Base-by-base conservation (phyloP, 2,888 invertebrate genomes). In the Ichneumoninae sp. region DNA sequence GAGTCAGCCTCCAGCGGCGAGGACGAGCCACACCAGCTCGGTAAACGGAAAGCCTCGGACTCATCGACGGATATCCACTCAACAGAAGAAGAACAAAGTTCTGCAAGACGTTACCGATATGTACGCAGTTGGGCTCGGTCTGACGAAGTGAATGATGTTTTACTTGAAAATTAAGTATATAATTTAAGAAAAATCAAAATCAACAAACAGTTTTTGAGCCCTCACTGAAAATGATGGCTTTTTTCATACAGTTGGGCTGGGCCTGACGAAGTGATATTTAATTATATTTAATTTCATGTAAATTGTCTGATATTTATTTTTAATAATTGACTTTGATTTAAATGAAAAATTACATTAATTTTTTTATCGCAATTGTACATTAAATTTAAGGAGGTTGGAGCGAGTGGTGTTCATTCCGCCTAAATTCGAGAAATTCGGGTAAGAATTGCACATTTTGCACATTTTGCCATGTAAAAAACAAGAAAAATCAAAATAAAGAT, bases 61-160 rank as follows among this genome's bases (percentile, higher is more conserved):
- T 22, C 86, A 85, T 44, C 85, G 86, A 4, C 88, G 89, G 60
- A 90, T 87, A 69, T 81, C 87, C 22, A 81, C 82, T 68, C 87
- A 88, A 3, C 86, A 87, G 10, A 91, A 87, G 44, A 91, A 89
- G 47, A 89, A 84, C 30, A 89, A 91, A 80, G 86, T 90, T 71
- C 50, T 87, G 3, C 79, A 86, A 3, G 89, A 91, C 30, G 88
- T 92, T 16, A 88, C 89, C 1, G 91, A 92, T 10, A 92, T 93
- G 85, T 92, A 91, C 36, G 92, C 93, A 19, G 87, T 92, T 69
- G 93, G 93, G 77, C 85, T 92, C 57, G 87, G 92, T 19, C 81
- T 90, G n/a, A 88, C 87, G 0, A 89, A 90, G 84, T 90, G 83
- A 84, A 65, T 71, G 74, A n/a, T 13, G 7, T 44, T 47, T 22